phyloP scores from a whole-genome alignment of 2,888 invertebrate species.

The Byasa hedistus region DNA sequence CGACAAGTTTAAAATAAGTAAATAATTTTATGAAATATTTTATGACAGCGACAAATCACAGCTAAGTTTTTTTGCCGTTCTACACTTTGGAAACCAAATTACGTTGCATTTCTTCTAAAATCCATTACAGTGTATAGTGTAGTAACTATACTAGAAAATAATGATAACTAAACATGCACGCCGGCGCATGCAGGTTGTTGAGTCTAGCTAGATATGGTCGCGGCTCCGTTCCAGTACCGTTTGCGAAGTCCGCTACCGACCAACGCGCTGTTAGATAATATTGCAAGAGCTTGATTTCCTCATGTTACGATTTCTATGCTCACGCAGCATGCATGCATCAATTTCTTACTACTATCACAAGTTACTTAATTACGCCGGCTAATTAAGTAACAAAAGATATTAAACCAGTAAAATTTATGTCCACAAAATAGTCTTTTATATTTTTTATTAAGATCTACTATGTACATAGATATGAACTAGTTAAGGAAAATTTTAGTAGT shows the following conservation, averaged over 20 bases:
- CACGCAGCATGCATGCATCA: slow-evolving; percentile 40
- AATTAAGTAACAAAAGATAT: slow-evolving; percentile 40
- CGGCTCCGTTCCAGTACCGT: slow-evolving; percentile 2
- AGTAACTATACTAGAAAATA: slow-evolving; percentile 3
- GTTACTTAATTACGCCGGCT: slow-evolving; percentile 43
- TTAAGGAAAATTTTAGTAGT: slow-evolving; percentile 37
- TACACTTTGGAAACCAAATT: neutral
- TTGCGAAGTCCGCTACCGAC: slow-evolving; percentile 30
- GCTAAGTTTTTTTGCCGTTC: neutral
- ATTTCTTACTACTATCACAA: slow-evolving; percentile 41
- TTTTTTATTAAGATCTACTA: neutral
- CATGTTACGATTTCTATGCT: slow-evolving; percentile 56
- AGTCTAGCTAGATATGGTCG: neutral
- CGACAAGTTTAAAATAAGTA: no score
- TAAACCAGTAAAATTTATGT: neutral
- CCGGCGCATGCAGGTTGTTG: slow-evolving; percentile 2
- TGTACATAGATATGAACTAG: slow-evolving; percentile 7
- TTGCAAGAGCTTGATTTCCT: slow-evolving; percentile 59
- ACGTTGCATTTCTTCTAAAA: neutral
- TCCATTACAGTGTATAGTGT: slow-evolving; percentile 3
- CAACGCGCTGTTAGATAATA: slow-evolving; percentile 57
- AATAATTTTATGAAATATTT: no score
- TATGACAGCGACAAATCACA: neutral
- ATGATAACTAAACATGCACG: slow-evolving; percentile 18
- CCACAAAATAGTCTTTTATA: no score